Evolutionary conservation across 2,888 invertebrate genomes (phyloP).

Genomic region (Drosophila nigricruria): DNA sequence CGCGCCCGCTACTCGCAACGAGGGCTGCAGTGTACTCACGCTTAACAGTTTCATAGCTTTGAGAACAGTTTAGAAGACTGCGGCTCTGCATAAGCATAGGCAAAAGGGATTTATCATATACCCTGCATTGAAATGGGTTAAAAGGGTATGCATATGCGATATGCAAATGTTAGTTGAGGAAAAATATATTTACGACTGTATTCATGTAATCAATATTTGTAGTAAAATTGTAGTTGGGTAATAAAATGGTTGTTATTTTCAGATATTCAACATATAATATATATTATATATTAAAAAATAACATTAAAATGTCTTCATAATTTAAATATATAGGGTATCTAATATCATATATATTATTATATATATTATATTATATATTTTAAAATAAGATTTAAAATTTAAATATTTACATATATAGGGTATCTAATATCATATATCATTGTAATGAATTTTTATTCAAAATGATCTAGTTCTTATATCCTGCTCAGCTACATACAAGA

Average conservation of each 20-base stretch:
- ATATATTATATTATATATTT: too few species aligned
- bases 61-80: conserved; percentile 4
- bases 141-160: conserved; percentile 3
- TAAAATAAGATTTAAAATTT: too few species aligned
- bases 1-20: conserved; percentile 35
- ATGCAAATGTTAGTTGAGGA: not conserved
- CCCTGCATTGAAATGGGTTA: conserved; percentile 14
- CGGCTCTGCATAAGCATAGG: too few species aligned
- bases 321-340: too few species aligned
- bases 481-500: not conserved
- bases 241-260: too few species aligned
- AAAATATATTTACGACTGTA: not conserved
- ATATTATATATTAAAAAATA: too few species aligned
- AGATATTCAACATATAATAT: too few species aligned
- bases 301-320: too few species aligned
- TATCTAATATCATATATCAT: not conserved
- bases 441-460: not conserved
- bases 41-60: conserved; percentile 48
- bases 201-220: not conserved
- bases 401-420: too few species aligned
- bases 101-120: conserved; percentile 7
- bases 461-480: not conserved
- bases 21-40: conserved; percentile 44
- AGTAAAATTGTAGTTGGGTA: not conserved
- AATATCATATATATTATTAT: too few species aligned